These are phyloP conservation scores for Apodemia duryi DNA, from an alignment of 2,888 invertebrate species.

Conservation along the genomic window DNA sequence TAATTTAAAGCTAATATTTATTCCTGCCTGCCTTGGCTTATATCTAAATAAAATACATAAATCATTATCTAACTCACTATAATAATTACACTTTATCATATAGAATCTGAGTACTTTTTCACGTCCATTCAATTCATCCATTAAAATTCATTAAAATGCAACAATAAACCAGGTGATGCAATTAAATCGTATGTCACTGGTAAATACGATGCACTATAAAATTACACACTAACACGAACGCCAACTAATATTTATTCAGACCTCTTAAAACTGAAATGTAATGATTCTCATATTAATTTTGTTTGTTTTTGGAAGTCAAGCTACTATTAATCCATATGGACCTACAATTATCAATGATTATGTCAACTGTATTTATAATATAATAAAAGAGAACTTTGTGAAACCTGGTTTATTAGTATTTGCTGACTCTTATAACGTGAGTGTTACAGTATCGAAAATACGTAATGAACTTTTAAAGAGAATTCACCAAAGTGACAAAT, in stretches of 20 bases:
- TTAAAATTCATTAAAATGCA: not conserved
- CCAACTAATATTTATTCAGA: not conserved
- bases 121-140: not conserved
- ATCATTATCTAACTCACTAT: no score
- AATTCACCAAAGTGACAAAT: slow-evolving; percentile 41
- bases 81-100: not conserved
- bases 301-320: slow-evolving; percentile 15
- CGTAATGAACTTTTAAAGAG: slow-evolving; percentile 42
- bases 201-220: not conserved
- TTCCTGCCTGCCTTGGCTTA: no score
- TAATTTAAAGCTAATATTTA: no score
- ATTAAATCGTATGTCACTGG: not conserved
- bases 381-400: slow-evolving; percentile 47
- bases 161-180: not conserved
- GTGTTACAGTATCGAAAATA: slow-evolving; percentile 42
- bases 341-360: slow-evolving; percentile 51
- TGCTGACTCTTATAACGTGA: slow-evolving; percentile 44
- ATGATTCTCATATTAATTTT: slow-evolving; percentile 18
- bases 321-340: slow-evolving; percentile 43
- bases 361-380: slow-evolving; percentile 43
- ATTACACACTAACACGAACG: not conserved
- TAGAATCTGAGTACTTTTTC: not conserved
- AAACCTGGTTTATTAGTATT: slow-evolving; percentile 50
- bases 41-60: no score
- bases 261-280: not conserved